These are phyloP conservation scores for western clawed frog (Xenopus tropicalis) DNA, from an alignment of 2,113 vertebrate genomes.

Conservation along the genomic window DNA sequence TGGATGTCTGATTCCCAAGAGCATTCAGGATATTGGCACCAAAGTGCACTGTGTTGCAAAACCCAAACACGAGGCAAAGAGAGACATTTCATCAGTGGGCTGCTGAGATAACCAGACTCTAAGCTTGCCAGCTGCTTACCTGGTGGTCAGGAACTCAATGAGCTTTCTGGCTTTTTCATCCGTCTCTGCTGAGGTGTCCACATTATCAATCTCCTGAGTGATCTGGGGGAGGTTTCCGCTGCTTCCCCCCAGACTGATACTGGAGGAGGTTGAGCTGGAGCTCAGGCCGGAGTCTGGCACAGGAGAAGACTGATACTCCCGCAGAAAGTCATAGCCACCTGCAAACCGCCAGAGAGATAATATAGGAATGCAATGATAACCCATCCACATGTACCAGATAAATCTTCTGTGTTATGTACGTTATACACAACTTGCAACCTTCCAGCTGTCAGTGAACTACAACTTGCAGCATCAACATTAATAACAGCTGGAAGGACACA, in stretches of 20 bases:
- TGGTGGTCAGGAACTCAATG: slow-evolving; percentile 96
- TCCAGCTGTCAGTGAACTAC: no score
- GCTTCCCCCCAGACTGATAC: slow-evolving; percentile 91
- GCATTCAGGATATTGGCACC: not conserved
- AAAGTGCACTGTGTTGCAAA: not conserved
- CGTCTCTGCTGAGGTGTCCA: slow-evolving; percentile 72
- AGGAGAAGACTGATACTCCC: slow-evolving; percentile 88
- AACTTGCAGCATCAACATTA: no score
- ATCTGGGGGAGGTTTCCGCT: slow-evolving; percentile 90
- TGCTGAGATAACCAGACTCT: not conserved
- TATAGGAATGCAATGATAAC: slow-evolving; percentile 33
- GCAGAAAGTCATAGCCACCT: slow-evolving; percentile 92
- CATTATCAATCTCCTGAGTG: slow-evolving; percentile 86
- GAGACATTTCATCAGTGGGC: not conserved
- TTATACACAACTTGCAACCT: no score
- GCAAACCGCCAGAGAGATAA: slow-evolving; percentile 49
- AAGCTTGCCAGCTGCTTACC: slow-evolving; percentile 62
- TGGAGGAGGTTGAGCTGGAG: slow-evolving; percentile 94
- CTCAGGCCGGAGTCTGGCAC: slow-evolving; percentile 91
- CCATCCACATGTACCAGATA: not conserved
- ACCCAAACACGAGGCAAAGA: not conserved
- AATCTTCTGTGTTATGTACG: no score
- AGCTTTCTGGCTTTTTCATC: slow-evolving; percentile 96
- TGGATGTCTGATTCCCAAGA: not conserved
- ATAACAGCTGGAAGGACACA: no score